Conservation (phyloP, 2,888 invertebrate genomes). For the Parthenolecanium corni region DNA sequence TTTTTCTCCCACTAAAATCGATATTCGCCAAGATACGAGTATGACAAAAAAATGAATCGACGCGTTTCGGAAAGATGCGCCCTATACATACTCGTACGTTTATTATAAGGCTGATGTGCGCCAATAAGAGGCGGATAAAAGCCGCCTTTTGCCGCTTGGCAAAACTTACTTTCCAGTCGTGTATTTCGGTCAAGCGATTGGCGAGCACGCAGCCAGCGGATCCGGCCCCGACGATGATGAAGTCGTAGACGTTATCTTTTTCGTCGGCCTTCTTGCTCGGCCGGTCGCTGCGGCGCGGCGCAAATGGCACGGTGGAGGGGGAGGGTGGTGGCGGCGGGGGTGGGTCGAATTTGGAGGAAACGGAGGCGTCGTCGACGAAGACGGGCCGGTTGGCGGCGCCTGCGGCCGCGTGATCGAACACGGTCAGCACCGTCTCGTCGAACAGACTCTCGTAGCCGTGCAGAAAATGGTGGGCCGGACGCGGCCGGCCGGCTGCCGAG, state of each 20-base stretch:
- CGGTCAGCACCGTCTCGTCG: slow-evolving; percentile 27
- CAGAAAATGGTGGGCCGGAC: slow-evolving; percentile 22
- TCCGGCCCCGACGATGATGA: slow-evolving; percentile 43
- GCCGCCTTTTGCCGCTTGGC: no score
- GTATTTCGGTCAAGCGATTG: slow-evolving; percentile 40
- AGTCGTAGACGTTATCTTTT: slow-evolving; percentile 38
- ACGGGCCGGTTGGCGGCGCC: not conserved
- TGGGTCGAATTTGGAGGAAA: not conserved
- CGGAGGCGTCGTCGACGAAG: no score
- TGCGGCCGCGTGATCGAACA: slow-evolving; percentile 23
- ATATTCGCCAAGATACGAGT: no score
- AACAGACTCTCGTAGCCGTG: slow-evolving; percentile 29
- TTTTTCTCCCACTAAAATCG: no score
- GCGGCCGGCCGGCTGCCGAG: not conserved
- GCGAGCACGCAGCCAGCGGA: slow-evolving; percentile 44
- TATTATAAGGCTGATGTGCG: no score
- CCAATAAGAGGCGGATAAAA: no score
- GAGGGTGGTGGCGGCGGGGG: not conserved
- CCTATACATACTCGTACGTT: no score
- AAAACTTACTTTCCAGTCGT: slow-evolving; percentile 37
- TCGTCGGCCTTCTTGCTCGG: not conserved
- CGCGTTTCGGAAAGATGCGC: no score
- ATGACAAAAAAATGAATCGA: no score
- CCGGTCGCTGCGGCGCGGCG: not conserved
- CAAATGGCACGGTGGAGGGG: not conserved